Evolutionary conservation across 2,797 vertebrate genomes (phyloP), one percentile per base, ranked within the genome.

Genomic region (Gouania willdenowi): DNA sequence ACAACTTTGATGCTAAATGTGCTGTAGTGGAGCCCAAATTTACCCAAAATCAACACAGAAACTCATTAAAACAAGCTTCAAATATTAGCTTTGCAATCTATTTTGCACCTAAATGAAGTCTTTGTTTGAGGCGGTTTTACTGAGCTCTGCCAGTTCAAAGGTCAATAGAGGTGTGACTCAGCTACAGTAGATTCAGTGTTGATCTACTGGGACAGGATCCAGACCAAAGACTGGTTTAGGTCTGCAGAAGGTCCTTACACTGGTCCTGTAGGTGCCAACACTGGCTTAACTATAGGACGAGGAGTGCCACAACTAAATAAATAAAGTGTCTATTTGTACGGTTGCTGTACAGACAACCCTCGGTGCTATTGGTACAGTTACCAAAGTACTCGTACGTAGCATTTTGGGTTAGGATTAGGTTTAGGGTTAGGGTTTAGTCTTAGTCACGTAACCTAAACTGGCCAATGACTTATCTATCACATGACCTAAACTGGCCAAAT

Each of bases 51-150:
- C 89, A 87, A 89, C 71, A 83, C 57, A 73, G 66, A 81, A 89
- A 85, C 87, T 78, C 79, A 86, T 86, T 79, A 70, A 71, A 84
- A 86, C 77, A 75, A 83, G 82, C 76, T 85, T 55, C 56, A 87
- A 88, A 88, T 87, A 84, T 88, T 87, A 75, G 71, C 69, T 71
- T 60, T 71, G 66, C 74, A 56, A 56, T 78, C 63, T 56, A 33
- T 66, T 71, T 79, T 75, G 69, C 60, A 72, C 42, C 40, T 36
- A 6, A 26, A 82, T 71, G 80, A 84, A 76, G 53, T 44, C 71
- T 81, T 68, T 88, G 79, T 83, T 69, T 75, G 85, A 84, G 87
- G 79, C 67, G 62, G 52, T 78, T 70, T 70, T 56, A 69, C 45
- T 54, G 5, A 0, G 24, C 56, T 15, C 24, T 75, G 83, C 84